Evolutionary conservation across 2,888 invertebrate genomes (phyloP), one percentile per base, ranked within the genome.

Genomic region (Brenthis daphne): DNA sequence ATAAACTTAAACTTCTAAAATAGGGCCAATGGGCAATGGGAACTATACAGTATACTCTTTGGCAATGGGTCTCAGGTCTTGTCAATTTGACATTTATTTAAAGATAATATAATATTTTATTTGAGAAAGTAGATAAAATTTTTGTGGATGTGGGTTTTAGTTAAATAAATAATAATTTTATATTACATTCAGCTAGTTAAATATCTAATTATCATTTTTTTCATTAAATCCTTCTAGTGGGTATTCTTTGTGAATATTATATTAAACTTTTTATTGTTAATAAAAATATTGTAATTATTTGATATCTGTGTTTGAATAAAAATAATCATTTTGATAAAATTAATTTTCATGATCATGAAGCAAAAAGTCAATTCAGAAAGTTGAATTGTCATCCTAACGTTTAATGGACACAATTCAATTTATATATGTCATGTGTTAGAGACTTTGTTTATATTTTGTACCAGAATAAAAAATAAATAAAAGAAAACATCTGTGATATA

Each of bases 301-400:
- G 8, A 43, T 43, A 43, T 43, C 37, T 43, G 37, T 43, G 11
- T 43, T 43, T 43, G 37, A 43, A 43, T 43, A 43, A 53, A 51
- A 51, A 53, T 33, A 24, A 24, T 48, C 14, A 5, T 6, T 51
- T 53, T 53, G 14, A 51, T 51, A 33, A 37, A 3, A 53, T 13
- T 37, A 51, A 6, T 51, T 51, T 51, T 16, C 6, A 51, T n/a
- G 76, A 78, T 80, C 77, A 77, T 63, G 50, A 72, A 68, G 58
- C 72, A 75, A 70, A 68, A 72, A 68, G 71, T 68, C 69, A 74
- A 76, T 74, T 71, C 76, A 79, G 77, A 81, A 81, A 79, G 76
- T 79, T 87, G 87, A 81, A 85, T 85, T 87, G 87, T 88, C 88
- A 88, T 82, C 80, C 75, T 77, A 77, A 77, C 73, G 77, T 74